Base-by-base conservation (phyloP, 2,113 vertebrate genomes). In the Cynoglossus semilaevis region DNA sequence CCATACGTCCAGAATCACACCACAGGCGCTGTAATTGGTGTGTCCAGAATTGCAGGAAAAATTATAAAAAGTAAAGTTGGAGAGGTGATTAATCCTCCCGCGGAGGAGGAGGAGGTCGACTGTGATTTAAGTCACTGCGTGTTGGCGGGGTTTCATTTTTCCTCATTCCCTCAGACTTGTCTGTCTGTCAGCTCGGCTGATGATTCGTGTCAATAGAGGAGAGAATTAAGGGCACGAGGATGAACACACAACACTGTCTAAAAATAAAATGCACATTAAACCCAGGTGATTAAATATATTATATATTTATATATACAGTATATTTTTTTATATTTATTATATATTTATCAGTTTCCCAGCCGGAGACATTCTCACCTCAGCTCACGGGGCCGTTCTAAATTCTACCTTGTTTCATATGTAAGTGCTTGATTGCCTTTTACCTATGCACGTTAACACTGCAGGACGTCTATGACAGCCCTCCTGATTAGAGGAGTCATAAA, bases 131-230 rank as follows among this genome's bases (percentile, higher is more conserved):
- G 90, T 90, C 77, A 86, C 63, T 40, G 51, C 72, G 58, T 56
- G 77, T 86, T 86, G 80, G 78, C 62, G 54, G 69, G 68, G 82
- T 87, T 85, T 82, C 81, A 86, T 87, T 88, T 74, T 74, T 68
- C 70, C 46, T 44, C 71, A 82, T 69, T 83, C 79, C 70, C 57
- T 71, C 57, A 73, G 84, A 84, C 83, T 88, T 79, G 77, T 72
- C 77, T 74, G 74, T 64, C 17, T 15, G 13, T 49, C 65, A 62
- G 66, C 77, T 85, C 86, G 35, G 70, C 43, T 9, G 43, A 45
- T 51, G 50, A 76, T 79, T 84, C 63, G 68, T 15, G 57, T 66
- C 74, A 53, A 49, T 82, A 66, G 70, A 36, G 46, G 58, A 63
- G 72, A 6, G 22, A 29, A 6, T 29, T 29, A 29, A 77, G 85